A percentile compares a stretch with the other conserved stretches of the same genome.
These are phyloP conservation scores for Tauraco erythrolophus DNA, from an alignment of 2,113 vertebrate genomes.

Conservation along the genomic window DNA sequence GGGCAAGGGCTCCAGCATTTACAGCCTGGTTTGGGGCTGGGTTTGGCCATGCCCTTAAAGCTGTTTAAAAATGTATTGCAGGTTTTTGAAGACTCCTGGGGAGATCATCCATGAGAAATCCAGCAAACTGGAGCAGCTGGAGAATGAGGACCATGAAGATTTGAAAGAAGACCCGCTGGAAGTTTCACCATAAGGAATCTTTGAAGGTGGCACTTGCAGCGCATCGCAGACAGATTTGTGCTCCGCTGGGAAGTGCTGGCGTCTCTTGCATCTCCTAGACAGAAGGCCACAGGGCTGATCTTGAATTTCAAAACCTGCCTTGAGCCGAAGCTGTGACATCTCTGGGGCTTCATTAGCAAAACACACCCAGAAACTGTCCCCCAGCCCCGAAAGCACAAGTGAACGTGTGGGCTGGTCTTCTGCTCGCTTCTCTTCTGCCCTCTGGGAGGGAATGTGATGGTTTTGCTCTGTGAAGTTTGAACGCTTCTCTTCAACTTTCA, in stretches of 20 bases:
- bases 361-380: background rate
- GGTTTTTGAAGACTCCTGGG: slow-evolving; percentile 88
- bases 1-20: background rate
- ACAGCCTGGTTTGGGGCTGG: background rate
- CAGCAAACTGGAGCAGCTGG: slow-evolving; percentile 66
- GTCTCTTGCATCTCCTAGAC: background rate
- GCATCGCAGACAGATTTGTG: background rate
- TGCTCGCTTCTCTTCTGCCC: background rate
- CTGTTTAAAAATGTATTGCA: background rate
- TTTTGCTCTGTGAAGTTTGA: background rate
- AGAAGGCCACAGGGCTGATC: background rate
- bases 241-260: background rate
- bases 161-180: slow-evolving; percentile 75
- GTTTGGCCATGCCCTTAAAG: background rate
- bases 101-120: slow-evolving; percentile 70
- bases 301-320: background rate
- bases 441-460: accelerated
- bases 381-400: accelerated
- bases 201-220: background rate
- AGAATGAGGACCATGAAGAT: slow-evolving; percentile 70
- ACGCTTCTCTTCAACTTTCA: background rate
- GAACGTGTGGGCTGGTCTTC: accelerated
- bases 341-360: background rate
- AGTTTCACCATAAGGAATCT: slow-evolving; percentile 60
- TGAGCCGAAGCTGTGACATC: background rate